Percentiles rank a stretch among this genome's conserved stretches.
Evolutionary conservation across 1,140 invertebrate genomes (phyloP).

Genomic region (Thrips palmi): DNA sequence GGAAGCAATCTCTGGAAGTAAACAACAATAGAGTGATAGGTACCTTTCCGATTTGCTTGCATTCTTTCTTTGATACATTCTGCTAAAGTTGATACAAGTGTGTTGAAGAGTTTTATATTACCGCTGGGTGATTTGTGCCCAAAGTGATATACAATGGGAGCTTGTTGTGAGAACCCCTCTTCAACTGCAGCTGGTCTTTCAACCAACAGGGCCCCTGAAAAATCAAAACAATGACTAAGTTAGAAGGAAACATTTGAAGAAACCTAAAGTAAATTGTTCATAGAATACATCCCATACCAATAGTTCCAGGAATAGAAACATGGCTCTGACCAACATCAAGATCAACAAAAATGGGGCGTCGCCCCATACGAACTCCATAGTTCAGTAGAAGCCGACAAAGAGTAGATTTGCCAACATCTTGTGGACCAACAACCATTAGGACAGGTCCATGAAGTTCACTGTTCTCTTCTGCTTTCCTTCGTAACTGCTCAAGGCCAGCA

Average conservation of each 20-base stretch:
- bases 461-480: slow-evolving; percentile 54
- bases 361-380: slow-evolving; percentile 76
- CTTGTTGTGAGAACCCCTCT: slow-evolving; percentile 81
- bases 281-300: slow-evolving; percentile 33
- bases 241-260: background rate
- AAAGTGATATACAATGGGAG: slow-evolving; percentile 85
- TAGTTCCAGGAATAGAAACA: slow-evolving; percentile 81
- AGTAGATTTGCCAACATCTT: slow-evolving; percentile 93
- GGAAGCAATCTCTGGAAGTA: slow-evolving; percentile 1
- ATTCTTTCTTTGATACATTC: slow-evolving; percentile 70
- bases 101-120: slow-evolving; percentile 75
- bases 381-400: slow-evolving; percentile 79
- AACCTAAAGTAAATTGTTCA: background rate
- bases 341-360: slow-evolving; percentile 80
- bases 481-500: slow-evolving; percentile 76
- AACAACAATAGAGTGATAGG: background rate
- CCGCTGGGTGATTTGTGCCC: slow-evolving; percentile 62
- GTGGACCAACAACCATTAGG: slow-evolving; percentile 82
- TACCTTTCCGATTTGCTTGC: slow-evolving; percentile 71
- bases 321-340: slow-evolving; percentile 91
- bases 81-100: slow-evolving; percentile 67
- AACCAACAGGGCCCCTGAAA: slow-evolving; percentile 60
- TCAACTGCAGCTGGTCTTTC: slow-evolving; percentile 82
- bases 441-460: slow-evolving; percentile 57
- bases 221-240: slow-evolving; percentile 7